Evolutionary conservation across 1,140 invertebrate genomes (phyloP), one percentile per base, ranked within the genome.

Genomic region (Macrotrachela quadricornifera): DNA sequence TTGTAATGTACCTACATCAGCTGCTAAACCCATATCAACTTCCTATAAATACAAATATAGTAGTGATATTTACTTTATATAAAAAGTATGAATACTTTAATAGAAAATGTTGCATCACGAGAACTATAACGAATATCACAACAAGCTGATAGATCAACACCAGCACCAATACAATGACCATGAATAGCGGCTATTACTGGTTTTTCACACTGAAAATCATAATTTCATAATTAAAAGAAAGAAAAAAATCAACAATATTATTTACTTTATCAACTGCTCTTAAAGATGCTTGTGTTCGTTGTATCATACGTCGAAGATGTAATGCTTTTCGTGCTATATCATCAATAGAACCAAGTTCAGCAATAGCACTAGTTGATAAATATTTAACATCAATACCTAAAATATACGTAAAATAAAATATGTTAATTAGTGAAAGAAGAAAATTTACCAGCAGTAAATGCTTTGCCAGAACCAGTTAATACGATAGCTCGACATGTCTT

Each of bases 1-100:
- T 70, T 96, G 90, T 36, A 97, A 70, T 2, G 81, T 80, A 30
- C 91, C 91, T 40, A 96, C 80, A 75, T 97, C 91, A 48, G 91
- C 86, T 48, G 88, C 84, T 68, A 96, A 73, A 2, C 21, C 21
- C 21, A 30, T 30, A 30, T 30, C 21, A 30, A 30, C 21, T 30
- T 30, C 21, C 21, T 30, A 30, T 2, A 30, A 30, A 4, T 2
- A 30, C 2, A 30, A 30, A 30, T 4, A 30, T 30, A 8, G 21
- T 30, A 4, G 21, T 4, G 21, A 30, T 30, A 30, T 30, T 30
- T 8, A 30, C 8, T 30, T 30, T 2, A 4, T n/a, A n/a, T n/a
- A n/a, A 30, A 30, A 8, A 4, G 8, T 41, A 70, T 69, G 50
- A 80, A 80, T 74, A 91, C 85, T 68, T 87, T 88, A 10, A 91